A percentile compares a stretch with the other conserved stretches of the same genome.
Conservation (phyloP, 1,140 invertebrate genomes). For the Zophobas morio region DNA sequence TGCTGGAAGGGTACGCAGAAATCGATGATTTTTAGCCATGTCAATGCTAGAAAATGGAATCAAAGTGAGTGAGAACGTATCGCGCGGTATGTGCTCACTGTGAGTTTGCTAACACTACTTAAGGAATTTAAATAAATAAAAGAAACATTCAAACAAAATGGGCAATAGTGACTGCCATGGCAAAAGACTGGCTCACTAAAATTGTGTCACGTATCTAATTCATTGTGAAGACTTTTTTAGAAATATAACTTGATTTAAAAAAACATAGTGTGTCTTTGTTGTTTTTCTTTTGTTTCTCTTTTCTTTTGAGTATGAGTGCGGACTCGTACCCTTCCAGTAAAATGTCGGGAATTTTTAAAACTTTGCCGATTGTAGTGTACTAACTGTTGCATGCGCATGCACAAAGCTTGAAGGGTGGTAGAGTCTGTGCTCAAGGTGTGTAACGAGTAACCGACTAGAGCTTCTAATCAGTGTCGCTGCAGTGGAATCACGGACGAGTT, state of each 20-base stretch:
- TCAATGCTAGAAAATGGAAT: constrained; percentile 39
- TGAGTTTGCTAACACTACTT: constrained; percentile 61
- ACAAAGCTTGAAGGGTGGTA: constrained; percentile 26
- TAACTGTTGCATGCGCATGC: constrained; percentile 33
- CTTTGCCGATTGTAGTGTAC: constrained; percentile 4
- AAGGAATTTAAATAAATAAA: constrained; percentile 36
- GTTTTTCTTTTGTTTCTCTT: constrained; percentile 57
- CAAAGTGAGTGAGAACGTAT: constrained; percentile 30
- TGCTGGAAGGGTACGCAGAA: constrained; percentile 65
- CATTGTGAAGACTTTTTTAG: constrained; percentile 66
- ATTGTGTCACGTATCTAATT: constrained; percentile 64
- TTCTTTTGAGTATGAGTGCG: constrained; percentile 45
- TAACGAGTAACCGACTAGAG: not conserved
- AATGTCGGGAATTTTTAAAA: not conserved
- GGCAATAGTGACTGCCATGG: constrained; percentile 58
- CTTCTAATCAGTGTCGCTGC: no score
- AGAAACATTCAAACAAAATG: constrained; percentile 38
- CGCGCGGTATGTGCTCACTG: constrained; percentile 56
- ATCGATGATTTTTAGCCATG: constrained; percentile 49
- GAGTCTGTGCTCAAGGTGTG: constrained; percentile 45
- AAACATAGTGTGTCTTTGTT: constrained; percentile 58
- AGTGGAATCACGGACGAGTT: no score
- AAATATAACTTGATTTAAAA: constrained; percentile 65
- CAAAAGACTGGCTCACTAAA: constrained; percentile 64
- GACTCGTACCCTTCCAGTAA: constrained; percentile 53